Base-by-base conservation (phyloP, 2,888 invertebrate species). In the Ceriagrion tenellum region DNA sequence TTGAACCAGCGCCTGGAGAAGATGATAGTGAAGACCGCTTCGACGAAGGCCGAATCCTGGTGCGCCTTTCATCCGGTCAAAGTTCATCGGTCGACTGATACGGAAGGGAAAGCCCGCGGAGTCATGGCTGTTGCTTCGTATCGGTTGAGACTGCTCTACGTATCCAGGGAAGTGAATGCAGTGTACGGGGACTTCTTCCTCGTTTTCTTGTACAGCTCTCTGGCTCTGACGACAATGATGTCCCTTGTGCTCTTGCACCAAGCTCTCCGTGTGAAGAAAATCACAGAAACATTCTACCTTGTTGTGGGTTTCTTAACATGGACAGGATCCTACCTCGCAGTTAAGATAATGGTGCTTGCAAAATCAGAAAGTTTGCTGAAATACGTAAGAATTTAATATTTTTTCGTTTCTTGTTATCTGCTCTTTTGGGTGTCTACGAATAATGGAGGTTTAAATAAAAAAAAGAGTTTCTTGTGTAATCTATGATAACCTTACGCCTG, bases 41-140 rank as follows among this genome's bases (percentile, higher is more conserved):
- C 3, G 6, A 12, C n/a, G 69, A n/a, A n/a, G n/a, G n/a, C n/a
- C n/a, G 0, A 1, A n/a, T 1, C 16, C 12, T n/a, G n/a, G 2
- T 26, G 10, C 1, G 26, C 20, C 8, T 23, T 69, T 23, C 2
- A 69, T 8, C 16, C 16, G 16, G 20, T 59, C 18, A 59, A 59
- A 16, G 59, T 20, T 59, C 20, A 16, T 20, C 16, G 59, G 20
- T 20, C 18, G 0, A 8, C 2, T 0, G 18, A 16, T 8, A 16
- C 59, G 20, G 16, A 6, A 8, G 16, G 20, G 2, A 59, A 59
- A 16, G 69, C 69, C n/a, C 10, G 10, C 3, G 20, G n/a, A 23
- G n/a, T 69, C n/a, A n/a, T 26, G 69, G 4, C 6, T 8, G n/a
- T 69, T 26, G 69, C n/a, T 10, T 69, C n/a, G n/a, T 69, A n/a